Conservation (phyloP, 2,888 invertebrate genomes). For the Zygothrica quintamaculata region DNA sequence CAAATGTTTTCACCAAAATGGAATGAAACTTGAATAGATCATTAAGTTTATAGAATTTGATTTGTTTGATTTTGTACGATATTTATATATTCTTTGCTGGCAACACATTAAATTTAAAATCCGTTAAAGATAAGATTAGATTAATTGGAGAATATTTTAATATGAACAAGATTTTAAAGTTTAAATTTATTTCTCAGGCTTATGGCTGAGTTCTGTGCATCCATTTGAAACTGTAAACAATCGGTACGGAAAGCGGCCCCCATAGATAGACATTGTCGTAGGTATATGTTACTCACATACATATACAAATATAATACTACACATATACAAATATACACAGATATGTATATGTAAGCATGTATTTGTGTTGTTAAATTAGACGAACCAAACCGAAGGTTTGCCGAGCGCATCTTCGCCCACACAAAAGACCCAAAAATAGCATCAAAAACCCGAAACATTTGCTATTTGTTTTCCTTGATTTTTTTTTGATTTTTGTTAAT, state of each 20-base stretch:
- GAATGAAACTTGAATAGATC: too few species aligned
- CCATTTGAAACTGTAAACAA: conserved; percentile 22
- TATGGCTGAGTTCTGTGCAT: conserved; percentile 20
- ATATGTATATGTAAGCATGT: conserved; percentile 22
- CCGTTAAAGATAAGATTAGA: too few species aligned
- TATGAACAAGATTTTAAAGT: too few species aligned
- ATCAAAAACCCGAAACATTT: conserved; percentile 70
- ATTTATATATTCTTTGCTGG: too few species aligned
- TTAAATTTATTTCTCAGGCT: conserved; percentile 9
- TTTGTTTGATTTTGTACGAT: too few species aligned
- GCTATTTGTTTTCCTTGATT: conserved; percentile 74
- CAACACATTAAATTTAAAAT: too few species aligned
- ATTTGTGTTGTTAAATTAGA: conserved; percentile 27
- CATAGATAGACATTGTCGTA: conserved; percentile 47
- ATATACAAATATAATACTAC: conserved; percentile 24
- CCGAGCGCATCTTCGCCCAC: conserved; percentile 67
- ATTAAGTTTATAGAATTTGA: too few species aligned
- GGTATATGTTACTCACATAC: conserved; percentile 29
- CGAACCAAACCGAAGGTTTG: conserved; percentile 57
- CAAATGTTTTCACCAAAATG: too few species aligned
- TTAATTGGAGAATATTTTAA: too few species aligned
- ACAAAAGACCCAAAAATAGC: conserved; percentile 66
- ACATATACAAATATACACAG: conserved; percentile 20
- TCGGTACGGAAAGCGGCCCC: conserved; percentile 20
- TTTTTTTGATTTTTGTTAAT: conserved; percentile 65